Conservation (phyloP, 1,140 invertebrate genomes). For the Leptestheria dahalacensis region DNA sequence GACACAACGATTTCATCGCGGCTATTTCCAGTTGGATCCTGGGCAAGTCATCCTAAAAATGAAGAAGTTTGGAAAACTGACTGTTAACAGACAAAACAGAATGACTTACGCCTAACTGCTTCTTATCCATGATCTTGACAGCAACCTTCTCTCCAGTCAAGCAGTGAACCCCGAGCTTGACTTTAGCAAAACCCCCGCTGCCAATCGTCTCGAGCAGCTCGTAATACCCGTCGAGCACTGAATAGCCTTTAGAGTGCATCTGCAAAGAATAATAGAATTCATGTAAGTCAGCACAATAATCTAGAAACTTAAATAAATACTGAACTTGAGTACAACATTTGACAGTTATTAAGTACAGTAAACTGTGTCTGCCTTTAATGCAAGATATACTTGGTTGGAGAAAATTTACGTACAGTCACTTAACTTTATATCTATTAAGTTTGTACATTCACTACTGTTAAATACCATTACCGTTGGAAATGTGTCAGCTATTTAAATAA, state of each 20-base stretch:
- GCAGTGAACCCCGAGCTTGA: slow-evolving; percentile 58
- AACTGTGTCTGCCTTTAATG: too few relatives aligned
- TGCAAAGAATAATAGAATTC: background rate
- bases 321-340: too few relatives aligned
- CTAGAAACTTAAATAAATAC: too few relatives aligned
- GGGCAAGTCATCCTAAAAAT: slow-evolving; percentile 53
- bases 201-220: slow-evolving; percentile 57
- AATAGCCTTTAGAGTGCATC: slow-evolving; percentile 8
- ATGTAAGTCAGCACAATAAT: too few relatives aligned
- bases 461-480: too few relatives aligned
- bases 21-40: slow-evolving; percentile 61
- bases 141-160: slow-evolving; percentile 66
- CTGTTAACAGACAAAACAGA: slow-evolving; percentile 9
- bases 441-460: too few relatives aligned
- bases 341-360: too few relatives aligned
- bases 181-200: slow-evolving; percentile 63
- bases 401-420: too few relatives aligned
- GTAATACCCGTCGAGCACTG: slow-evolving; percentile 42
- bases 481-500: too few relatives aligned
- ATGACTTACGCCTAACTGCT: slow-evolving; percentile 44
- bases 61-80: background rate
- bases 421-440: too few relatives aligned
- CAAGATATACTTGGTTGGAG: too few relatives aligned
- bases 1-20: slow-evolving; percentile 59
- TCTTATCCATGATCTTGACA: slow-evolving; percentile 75